These are phyloP conservation scores for Pachliopta kotzebuea DNA, from an alignment of 2,888 invertebrate genomes.

Conservation along the genomic window DNA sequence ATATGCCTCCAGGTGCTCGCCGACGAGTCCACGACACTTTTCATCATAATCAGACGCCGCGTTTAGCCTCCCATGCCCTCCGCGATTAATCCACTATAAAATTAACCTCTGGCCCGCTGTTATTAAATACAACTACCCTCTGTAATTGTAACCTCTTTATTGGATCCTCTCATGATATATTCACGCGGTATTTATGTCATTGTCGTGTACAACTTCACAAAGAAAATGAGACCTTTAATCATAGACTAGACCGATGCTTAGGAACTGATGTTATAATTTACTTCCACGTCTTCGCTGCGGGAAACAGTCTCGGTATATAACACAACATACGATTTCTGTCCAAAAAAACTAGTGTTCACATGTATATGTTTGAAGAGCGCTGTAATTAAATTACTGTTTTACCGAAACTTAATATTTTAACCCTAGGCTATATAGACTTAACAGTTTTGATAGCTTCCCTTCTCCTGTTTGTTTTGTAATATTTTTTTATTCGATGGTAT, in stretches of 20 bases:
- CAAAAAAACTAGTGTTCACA: too few species aligned
- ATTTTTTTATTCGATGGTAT: too few species aligned
- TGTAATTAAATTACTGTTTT: background rate
- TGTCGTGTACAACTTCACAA: constrained; percentile 24
- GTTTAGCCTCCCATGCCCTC: constrained; percentile 24
- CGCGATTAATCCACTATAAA: constrained; percentile 40
- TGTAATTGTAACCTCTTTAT: constrained; percentile 37
- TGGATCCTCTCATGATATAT: constrained; percentile 34
- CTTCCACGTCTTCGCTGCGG: too few species aligned
- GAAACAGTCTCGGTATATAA: too few species aligned
- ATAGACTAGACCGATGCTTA: constrained; percentile 1
- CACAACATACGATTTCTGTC: too few species aligned
- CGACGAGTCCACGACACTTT: constrained; percentile 47
- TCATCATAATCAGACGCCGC: constrained; percentile 48
- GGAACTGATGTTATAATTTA: constrained; percentile 13
- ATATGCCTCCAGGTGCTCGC: constrained; percentile 33
- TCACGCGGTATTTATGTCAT: constrained; percentile 29
- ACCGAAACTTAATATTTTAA: background rate
- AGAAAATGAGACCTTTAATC: constrained; percentile 25
- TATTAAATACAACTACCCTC: constrained; percentile 43
- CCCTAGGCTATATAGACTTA: too few species aligned
- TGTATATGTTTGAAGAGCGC: too few species aligned
- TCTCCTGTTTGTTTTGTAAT: too few species aligned
- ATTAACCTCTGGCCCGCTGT: constrained; percentile 35
- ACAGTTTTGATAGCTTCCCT: too few species aligned